phyloP scores from a whole-genome alignment of 2,888 invertebrate genomes.

The Megaustenia siamemsis region DNA sequence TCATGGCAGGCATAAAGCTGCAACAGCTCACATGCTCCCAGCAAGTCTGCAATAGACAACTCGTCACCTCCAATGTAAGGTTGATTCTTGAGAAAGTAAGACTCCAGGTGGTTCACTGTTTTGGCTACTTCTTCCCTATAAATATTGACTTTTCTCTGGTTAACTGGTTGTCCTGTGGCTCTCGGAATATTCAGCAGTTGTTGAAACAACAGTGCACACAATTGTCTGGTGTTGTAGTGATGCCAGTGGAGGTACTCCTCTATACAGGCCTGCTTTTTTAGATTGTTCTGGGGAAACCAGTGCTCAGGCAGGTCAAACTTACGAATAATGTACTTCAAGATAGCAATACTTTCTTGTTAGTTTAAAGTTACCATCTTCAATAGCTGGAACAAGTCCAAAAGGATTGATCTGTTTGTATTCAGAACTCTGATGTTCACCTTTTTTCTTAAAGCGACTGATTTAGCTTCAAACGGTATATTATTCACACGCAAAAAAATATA shows the following conservation, averaged over 20 bases:
- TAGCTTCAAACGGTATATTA: conserved; percentile 85
- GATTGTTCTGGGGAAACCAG: conserved; percentile 85
- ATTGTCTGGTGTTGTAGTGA: conserved; percentile 85
- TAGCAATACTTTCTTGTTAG: conserved; percentile 87
- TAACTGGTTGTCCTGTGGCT: conserved; percentile 65
- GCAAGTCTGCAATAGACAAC: conserved; percentile 75
- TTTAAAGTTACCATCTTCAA: conserved; percentile 86
- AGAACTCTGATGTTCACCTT: conserved; percentile 85
- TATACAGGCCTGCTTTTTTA: conserved; percentile 83
- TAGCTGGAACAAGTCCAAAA: conserved; percentile 85
- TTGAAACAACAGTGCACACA: conserved; percentile 84
- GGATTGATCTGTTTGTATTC: conserved; percentile 84
- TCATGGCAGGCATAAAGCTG: conserved; percentile 72
- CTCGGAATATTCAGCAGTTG: conserved; percentile 79
- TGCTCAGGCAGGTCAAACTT: conserved; percentile 82
- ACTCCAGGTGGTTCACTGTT: conserved; percentile 66
- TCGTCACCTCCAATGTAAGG: conserved; percentile 70
- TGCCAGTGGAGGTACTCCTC: conserved; percentile 90
- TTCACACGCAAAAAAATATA: conserved; percentile 85
- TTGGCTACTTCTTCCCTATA: conserved; percentile 60
- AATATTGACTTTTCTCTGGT: conserved; percentile 66
- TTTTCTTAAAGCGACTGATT: conserved; percentile 84
- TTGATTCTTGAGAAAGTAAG: conserved; percentile 69
- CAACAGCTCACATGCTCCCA: conserved; percentile 75
- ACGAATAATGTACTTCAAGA: conserved; percentile 85